phyloP scores from a whole-genome alignment of 2,888 invertebrate species.

The Chironomus tentans region DNA sequence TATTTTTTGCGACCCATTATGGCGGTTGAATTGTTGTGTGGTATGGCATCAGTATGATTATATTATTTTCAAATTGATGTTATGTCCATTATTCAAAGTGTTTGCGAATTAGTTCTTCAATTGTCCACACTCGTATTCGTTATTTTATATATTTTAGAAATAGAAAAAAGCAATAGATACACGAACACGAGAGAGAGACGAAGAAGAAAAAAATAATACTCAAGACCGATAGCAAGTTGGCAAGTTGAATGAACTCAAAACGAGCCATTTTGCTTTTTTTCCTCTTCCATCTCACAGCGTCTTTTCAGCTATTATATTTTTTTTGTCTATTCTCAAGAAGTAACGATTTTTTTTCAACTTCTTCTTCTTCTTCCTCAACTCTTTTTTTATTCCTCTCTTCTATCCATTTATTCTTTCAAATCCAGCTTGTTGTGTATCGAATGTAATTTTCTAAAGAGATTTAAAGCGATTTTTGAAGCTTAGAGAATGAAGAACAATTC shows the following conservation, averaged over 20 bases:
- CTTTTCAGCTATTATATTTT: background rate
- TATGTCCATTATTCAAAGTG: background rate
- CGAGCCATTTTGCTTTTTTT: slow-evolving; percentile 22
- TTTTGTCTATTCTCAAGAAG: background rate
- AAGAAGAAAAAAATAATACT: background rate
- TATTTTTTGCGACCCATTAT: too few species aligned
- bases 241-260: slow-evolving; percentile 23
- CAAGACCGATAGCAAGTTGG: background rate
- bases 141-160: background rate
- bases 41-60: background rate
- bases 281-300: slow-evolving; percentile 5
- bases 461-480: background rate
- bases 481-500: background rate
- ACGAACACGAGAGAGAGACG: background rate
- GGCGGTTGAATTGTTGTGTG: background rate
- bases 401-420: too few species aligned
- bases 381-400: background rate
- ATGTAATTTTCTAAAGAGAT: background rate
- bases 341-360: background rate
- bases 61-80: background rate
- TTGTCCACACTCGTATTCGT: background rate
- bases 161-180: background rate
- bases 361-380: background rate
- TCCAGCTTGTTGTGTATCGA: background rate
- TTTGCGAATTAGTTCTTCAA: slow-evolving; percentile 10